phyloP scores from a whole-genome alignment of 2,113 vertebrate genomes.

The Pelecanoides urinatrix region DNA sequence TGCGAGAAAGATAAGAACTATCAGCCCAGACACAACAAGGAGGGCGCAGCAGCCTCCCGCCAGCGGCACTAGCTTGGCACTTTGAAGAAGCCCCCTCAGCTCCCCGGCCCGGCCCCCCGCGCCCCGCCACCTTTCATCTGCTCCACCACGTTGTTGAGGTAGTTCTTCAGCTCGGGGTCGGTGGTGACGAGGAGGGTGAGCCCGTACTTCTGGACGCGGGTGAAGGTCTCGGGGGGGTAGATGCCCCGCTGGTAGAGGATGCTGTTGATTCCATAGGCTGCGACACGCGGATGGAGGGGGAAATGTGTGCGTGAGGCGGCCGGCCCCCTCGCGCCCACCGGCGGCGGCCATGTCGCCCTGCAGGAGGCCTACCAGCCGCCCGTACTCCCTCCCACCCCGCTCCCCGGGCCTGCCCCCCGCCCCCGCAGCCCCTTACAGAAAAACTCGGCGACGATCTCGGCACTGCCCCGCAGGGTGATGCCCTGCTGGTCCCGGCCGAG shows the following conservation, averaged over 20 bases:
- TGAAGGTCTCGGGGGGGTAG: conserved; percentile 93
- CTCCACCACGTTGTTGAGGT: conserved; percentile 88
- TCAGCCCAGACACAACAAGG: fast-evolving
- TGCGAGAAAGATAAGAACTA: fast-evolving
- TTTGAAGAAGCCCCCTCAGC: not conserved
- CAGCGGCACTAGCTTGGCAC: not conserved
- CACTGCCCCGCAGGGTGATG: too few relatives aligned
- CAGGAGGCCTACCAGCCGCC: too few relatives aligned
- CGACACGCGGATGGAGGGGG: fast-evolving
- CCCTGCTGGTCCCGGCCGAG: too few relatives aligned
- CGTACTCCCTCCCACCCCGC: too few relatives aligned
- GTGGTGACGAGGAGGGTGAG: conserved; percentile 91
- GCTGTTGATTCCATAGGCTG: conserved; percentile 96
- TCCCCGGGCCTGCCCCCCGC: too few relatives aligned
- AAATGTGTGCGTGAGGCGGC: too few relatives aligned
- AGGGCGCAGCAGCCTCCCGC: not conserved
- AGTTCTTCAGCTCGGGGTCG: conserved; percentile 87
- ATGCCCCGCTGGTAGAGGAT: conserved; percentile 96
- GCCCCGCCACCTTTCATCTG: conserved; percentile 85
- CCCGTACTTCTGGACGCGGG: conserved; percentile 89
- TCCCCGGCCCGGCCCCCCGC: not conserved
- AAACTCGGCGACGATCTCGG: too few relatives aligned
- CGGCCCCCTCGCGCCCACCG: too few relatives aligned
- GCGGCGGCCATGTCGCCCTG: not conserved
- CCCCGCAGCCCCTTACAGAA: too few relatives aligned